phyloP scores from a whole-genome alignment of 2,113 vertebrate species.

The Grantiella picta region DNA sequence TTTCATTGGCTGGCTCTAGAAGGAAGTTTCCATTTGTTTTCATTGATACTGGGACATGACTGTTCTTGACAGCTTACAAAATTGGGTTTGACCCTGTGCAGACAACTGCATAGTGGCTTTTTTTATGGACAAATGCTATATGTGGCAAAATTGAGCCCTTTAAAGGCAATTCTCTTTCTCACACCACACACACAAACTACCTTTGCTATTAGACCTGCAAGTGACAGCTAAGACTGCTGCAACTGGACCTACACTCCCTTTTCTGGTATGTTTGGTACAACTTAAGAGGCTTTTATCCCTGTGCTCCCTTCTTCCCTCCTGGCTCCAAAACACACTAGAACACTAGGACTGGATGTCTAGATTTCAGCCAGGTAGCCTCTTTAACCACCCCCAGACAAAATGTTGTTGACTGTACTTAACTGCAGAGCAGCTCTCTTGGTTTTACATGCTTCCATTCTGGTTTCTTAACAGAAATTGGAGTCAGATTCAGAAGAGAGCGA shows the following conservation, averaged over 20 bases:
- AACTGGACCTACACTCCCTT: background rate
- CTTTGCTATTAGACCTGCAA: background rate
- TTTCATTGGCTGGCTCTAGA: background rate
- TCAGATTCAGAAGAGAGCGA: constrained; percentile 5
- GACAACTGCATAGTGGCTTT: background rate
- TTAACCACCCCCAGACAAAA: background rate
- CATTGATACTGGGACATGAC: background rate
- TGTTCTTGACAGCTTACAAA: background rate
- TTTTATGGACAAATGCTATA: background rate
- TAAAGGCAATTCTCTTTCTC: background rate
- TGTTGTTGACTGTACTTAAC: background rate
- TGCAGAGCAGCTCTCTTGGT: background rate
- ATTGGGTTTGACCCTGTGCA: background rate
- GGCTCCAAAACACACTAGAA: accelerated
- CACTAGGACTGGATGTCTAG: background rate
- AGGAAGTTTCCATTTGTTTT: background rate
- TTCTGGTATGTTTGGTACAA: background rate
- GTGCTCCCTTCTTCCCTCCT: accelerated
- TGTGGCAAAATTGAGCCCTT: background rate
- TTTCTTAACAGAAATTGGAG: constrained; percentile 62
- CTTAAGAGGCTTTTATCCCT: background rate
- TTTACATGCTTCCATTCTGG: background rate
- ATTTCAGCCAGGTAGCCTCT: background rate
- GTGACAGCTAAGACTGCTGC: background rate
- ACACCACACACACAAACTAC: background rate